Percentiles rank a stretch among this genome's conserved stretches.
phyloP scores from a whole-genome alignment of 2,888 invertebrate genomes.

The Acronicta leporina region DNA sequence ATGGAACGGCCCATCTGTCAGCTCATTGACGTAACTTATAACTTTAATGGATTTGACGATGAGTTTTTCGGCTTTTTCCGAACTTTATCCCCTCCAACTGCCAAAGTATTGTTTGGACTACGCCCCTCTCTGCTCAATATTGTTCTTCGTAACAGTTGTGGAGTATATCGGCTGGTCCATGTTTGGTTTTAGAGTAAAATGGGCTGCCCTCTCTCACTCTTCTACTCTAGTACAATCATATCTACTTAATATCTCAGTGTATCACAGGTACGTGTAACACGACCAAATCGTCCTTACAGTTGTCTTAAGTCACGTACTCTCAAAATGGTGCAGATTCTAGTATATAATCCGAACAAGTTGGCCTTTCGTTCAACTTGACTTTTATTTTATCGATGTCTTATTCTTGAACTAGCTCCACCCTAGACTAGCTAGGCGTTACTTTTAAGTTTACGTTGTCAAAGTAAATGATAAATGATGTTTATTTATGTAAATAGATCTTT shows the following conservation, averaged over 20 bases:
- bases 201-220: too few species aligned
- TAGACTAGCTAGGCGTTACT: too few species aligned
- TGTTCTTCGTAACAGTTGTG: conserved; percentile 12
- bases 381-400: conserved; percentile 20
- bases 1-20: conserved; percentile 43
- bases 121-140: conserved; percentile 23
- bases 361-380: conserved; percentile 30
- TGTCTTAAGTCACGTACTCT: conserved; percentile 33
- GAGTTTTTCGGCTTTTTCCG: conserved; percentile 18
- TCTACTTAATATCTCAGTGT: not conserved
- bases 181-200: too few species aligned
- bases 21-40: conserved; percentile 37
- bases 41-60: conserved; percentile 26
- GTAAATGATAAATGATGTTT: too few species aligned
- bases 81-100: conserved; percentile 27
- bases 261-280: conserved; percentile 2
- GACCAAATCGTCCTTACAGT: conserved; percentile 1
- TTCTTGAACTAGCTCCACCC: not conserved
- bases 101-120: conserved; percentile 25
- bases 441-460: too few species aligned
- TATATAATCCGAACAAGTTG: conserved; percentile 43
- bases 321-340: conserved; percentile 36
- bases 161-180: not conserved
- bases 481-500: too few species aligned
- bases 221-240: not conserved